Percentiles rank a stretch among this genome's conserved stretches.
phyloP scores from a whole-genome alignment of 2,797 vertebrate genomes.

The Sebastes alutus region DNA sequence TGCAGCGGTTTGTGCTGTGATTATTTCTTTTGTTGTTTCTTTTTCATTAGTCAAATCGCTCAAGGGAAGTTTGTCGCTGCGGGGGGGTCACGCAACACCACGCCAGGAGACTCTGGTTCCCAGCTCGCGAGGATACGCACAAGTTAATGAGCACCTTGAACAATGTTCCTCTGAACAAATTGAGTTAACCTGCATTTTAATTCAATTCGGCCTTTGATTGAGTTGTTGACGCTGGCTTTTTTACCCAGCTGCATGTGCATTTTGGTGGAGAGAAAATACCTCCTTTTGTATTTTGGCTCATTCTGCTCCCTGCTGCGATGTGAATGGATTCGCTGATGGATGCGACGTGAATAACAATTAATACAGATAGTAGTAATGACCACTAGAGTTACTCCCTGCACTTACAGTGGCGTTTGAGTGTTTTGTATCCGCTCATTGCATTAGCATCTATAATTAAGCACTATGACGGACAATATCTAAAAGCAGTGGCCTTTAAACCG shows the following conservation, averaged over 20 bases:
- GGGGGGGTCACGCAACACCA: slow-evolving; percentile 28
- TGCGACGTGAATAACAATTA: slow-evolving; percentile 33
- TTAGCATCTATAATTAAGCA: slow-evolving; percentile 41
- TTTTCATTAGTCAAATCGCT: slow-evolving; percentile 53
- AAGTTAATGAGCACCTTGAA: slow-evolving; percentile 62
- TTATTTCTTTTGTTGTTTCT: slow-evolving; percentile 46
- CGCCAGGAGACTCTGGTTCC: slow-evolving; percentile 24
- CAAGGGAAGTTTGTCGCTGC: slow-evolving; percentile 24
- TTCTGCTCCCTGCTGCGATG: slow-evolving; percentile 7
- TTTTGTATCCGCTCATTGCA: slow-evolving; percentile 17
- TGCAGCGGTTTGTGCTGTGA: slow-evolving; percentile 41
- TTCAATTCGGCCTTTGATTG: slow-evolving; percentile 58
- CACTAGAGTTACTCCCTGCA: slow-evolving; percentile 8
- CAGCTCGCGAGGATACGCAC: slow-evolving; percentile 9
- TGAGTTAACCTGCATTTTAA: slow-evolving; percentile 63
- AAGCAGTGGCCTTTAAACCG: slow-evolving; percentile 27
- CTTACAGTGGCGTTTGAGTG: slow-evolving; percentile 21
- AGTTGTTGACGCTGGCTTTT: slow-evolving; percentile 23
- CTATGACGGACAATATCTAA: slow-evolving; percentile 30
- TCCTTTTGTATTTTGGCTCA: slow-evolving; percentile 19
- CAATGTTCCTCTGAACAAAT: slow-evolving; percentile 57
- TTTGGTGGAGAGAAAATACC: slow-evolving; percentile 1
- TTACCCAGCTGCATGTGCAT: not conserved
- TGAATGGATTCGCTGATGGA: slow-evolving; percentile 15
- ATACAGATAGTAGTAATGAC: slow-evolving; percentile 13